Conservation (phyloP, 2,888 invertebrate species). For the Antheraea assamensis region DNA sequence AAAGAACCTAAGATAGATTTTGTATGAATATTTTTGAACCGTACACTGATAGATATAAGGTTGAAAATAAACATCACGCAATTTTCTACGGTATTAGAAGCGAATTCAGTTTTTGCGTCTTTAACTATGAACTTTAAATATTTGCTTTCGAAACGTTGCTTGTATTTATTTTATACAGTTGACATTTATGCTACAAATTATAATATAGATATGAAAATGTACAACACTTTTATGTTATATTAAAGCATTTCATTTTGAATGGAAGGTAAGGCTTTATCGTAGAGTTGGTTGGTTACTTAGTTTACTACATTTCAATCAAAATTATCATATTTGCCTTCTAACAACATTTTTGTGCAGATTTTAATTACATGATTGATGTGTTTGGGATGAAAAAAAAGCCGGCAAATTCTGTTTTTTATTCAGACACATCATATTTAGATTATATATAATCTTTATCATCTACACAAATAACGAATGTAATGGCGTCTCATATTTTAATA, state of each 20-base stretch:
- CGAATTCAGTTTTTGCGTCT: slow-evolving; percentile 25
- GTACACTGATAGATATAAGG: not conserved
- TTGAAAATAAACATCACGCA: not conserved
- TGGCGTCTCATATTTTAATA: too few species aligned
- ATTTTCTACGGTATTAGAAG: not conserved
- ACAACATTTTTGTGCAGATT: not conserved
- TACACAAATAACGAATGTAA: too few species aligned
- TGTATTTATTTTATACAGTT: slow-evolving; percentile 31
- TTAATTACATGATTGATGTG: not conserved
- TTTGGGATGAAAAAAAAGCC: not conserved
- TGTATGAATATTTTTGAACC: not conserved
- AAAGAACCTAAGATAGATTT: slow-evolving; percentile 24
- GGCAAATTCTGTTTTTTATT: too few species aligned
- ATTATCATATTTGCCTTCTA: not conserved
- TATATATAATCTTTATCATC: too few species aligned
- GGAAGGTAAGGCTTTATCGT: not conserved
- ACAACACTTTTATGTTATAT: not conserved
- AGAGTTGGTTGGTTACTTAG: not conserved
- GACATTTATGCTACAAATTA: not conserved
- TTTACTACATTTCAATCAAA: not conserved
- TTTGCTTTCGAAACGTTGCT: slow-evolving; percentile 41
- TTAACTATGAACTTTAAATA: slow-evolving; percentile 3
- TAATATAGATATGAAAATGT: not conserved
- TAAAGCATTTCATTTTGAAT: not conserved
- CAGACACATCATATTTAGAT: too few species aligned